Conservation (phyloP, 2,113 vertebrate genomes). For the Arvicanthis niloticus region DNA sequence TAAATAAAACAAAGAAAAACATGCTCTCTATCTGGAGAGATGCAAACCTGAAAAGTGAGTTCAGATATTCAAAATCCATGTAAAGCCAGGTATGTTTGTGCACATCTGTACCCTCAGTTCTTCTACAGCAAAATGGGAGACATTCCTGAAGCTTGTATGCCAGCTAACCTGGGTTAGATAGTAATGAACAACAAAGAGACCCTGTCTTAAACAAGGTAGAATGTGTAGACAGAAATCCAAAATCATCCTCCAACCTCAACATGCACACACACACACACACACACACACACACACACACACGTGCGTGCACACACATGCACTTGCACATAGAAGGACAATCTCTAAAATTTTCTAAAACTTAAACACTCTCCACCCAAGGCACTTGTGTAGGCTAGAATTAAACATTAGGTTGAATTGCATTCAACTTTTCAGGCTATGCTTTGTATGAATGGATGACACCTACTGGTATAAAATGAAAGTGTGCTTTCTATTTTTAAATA, state of each 20-base stretch:
- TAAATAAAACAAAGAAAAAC: background rate
- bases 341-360: background rate
- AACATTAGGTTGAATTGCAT: conserved; percentile 9
- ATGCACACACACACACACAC: background rate
- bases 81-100: background rate
- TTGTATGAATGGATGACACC: conserved; percentile 74
- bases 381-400: background rate
- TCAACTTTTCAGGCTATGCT: background rate
- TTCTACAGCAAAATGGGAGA: background rate
- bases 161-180: no score
- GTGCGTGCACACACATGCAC: rapidly evolving
- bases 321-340: background rate
- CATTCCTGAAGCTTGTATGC: no score
- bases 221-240: background rate
- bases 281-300: background rate
- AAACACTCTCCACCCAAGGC: background rate
- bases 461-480: conserved; percentile 76
- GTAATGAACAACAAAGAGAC: background rate
- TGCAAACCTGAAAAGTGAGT: background rate
- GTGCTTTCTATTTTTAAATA: conserved; percentile 4
- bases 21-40: background rate
- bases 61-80: background rate
- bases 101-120: background rate
- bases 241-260: background rate
- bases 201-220: background rate